These are phyloP conservation scores for Datnioides undecimradiatus DNA, from an alignment of 2,113 vertebrate species.

Conservation along the genomic window DNA sequence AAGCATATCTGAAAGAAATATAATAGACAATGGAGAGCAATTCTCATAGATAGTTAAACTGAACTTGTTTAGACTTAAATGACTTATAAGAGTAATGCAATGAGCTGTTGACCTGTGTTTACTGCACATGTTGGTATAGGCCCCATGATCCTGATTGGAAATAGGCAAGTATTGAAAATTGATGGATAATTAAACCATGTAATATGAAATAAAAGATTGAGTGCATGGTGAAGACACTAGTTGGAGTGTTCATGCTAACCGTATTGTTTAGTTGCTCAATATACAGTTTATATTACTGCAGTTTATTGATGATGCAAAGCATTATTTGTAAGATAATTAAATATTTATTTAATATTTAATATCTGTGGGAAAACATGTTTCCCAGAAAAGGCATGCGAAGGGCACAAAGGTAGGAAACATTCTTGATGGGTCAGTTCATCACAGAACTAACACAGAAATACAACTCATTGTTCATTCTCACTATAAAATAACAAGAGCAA, in stretches of 20 bases:
- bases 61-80: background rate
- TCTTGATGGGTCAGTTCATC: background rate
- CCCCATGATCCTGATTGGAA: background rate
- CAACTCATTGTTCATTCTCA: background rate
- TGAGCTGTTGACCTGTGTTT: background rate
- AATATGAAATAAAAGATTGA: background rate
- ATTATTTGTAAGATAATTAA: background rate
- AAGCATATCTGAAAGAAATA: slow-evolving; percentile 13
- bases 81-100: background rate
- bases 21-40: too few species aligned
- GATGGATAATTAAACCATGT: background rate
- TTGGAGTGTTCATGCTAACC: background rate
- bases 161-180: background rate
- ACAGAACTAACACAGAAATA: slow-evolving; percentile 4
- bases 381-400: background rate
- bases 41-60: too few species aligned
- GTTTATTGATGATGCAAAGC: too few species aligned
- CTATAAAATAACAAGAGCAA: slow-evolving; percentile 8
- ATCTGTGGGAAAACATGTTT: background rate
- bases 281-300: background rate
- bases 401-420: slow-evolving; percentile 12
- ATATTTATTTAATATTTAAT: too few species aligned
- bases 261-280: background rate
- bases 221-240: background rate
- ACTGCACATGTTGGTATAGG: background rate